Evolutionary conservation across 2,797 vertebrate genomes (phyloP), one percentile per base, ranked within the genome.

Genomic region (Pseudochirops cupreus): DNA sequence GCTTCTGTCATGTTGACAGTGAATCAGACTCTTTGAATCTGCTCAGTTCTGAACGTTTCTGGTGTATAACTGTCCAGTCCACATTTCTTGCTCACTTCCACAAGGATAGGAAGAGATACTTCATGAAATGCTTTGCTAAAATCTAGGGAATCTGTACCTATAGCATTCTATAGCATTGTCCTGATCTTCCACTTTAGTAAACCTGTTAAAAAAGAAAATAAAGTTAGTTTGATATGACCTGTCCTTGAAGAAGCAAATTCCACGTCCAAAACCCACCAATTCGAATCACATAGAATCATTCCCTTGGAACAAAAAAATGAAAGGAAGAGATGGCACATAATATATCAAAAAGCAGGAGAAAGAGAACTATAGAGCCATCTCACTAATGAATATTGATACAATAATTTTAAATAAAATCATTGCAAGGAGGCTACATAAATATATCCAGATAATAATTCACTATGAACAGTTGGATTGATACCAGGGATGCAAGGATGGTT

Each of bases 301-400:
- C 74, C 50, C 39, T 21, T 87, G 39, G 74, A 87, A 87, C 39
- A 87, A 46, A 87, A 87, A 87, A 87, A 46, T 50, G 74, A 87
- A 87, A 50, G 39, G 74, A 87, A 46, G 39, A 87, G 39, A 87
- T 87, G 24, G 74, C 39, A 87, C 74, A 87, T 18, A 26, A 87
- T 87, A 87, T 87, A 87, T 87, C 39, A 87, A 87, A 87, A 50
- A 87, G 3, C 39, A 87, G 74, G 39, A 87, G 74, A 87, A 87
- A 87, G 39, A 87, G 21, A 50, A 87, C 74, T 50, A 50, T 87
- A 50, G 74, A 87, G 39, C 74, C 46, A 87, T 87, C 74, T 87
- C 74, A 87, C 74, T 87, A 87, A 87, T 87, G 74, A 87, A 87
- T 87, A 87, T 87, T 50, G 74, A 87, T 87, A 39, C 74, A 87